A percentile compares a stretch with the other conserved stretches of the same genome.
Conservation (phyloP, 2,797 vertebrate genomes). For the Glyptemys insculpta region DNA sequence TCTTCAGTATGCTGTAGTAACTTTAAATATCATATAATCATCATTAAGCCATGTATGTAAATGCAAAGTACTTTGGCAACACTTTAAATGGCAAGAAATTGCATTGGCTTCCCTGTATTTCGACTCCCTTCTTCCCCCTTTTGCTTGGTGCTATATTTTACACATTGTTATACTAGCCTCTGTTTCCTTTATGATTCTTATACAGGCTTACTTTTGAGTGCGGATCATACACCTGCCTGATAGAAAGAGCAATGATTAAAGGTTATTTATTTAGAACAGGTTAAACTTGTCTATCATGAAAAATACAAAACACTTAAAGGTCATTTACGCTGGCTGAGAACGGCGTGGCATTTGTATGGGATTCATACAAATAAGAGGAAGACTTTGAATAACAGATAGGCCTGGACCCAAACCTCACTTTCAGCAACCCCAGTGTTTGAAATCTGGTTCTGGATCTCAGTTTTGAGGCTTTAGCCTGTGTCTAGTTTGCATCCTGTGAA, state of each 20-base stretch:
- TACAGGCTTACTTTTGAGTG: constrained; percentile 4
- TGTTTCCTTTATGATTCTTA: neutral
- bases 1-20: constrained; percentile 63
- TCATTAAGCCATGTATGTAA: constrained; percentile 72
- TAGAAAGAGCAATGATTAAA: neutral
- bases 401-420: neutral
- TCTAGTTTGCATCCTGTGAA: constrained; percentile 13
- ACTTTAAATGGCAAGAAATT: constrained; percentile 43
- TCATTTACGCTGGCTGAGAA: constrained; percentile 4
- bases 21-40: constrained; percentile 70
- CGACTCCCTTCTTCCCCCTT: neutral
- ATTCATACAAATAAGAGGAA: neutral
- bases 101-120: constrained; percentile 11
- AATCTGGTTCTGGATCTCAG: constrained; percentile 26
- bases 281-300: neutral
- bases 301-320: neutral
- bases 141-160: neutral
- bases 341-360: neutral
- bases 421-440: neutral
- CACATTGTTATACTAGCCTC: neutral
- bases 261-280: neutral
- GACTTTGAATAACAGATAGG: neutral
- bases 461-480: constrained; percentile 19
- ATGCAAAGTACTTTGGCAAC: constrained; percentile 63
- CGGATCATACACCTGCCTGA: neutral